Percentiles rank a stretch among this genome's conserved stretches.
phyloP scores from a whole-genome alignment of 2,113 vertebrate genomes.

The pig (Sus scrofa) region T2T-Sscrofa CM000812.6:57953001-57953500 shows the following conservation, averaged over 20 bases:
- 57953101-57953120: no score
- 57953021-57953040: constrained; percentile 73
- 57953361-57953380: background rate
- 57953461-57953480: background rate
- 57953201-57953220: background rate
- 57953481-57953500: background rate
- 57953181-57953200: background rate
- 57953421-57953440: no score
- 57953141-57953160: background rate
- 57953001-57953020: constrained; percentile 73
- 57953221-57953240: background rate
- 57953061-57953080: constrained; percentile 67
- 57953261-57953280: background rate
- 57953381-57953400: background rate
- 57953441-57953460: background rate
- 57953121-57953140: background rate
- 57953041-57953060: constrained; percentile 77
- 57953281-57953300: background rate
- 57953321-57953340: background rate
- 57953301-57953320: background rate
- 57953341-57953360: constrained; percentile 27
- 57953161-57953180: background rate
- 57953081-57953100: constrained; percentile 77
- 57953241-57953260: background rate
- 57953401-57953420: background rate